These are phyloP conservation scores for Crocodylus rhombifer DNA, from an alignment of 2,797 vertebrate species.

Conservation along the genomic window DNA sequence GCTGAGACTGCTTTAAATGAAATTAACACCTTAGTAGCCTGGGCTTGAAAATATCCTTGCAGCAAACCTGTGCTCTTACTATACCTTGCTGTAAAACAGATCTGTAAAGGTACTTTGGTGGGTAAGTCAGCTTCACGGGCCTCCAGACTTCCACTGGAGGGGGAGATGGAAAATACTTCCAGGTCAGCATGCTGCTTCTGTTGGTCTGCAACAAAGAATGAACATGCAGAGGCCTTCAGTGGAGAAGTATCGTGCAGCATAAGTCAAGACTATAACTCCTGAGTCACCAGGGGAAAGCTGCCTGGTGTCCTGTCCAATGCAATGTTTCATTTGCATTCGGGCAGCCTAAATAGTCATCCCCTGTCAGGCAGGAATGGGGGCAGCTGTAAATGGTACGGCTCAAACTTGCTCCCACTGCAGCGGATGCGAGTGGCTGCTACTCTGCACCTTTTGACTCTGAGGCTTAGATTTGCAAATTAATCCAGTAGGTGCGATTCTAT, in stretches of 20 bases:
- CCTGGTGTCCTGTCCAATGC: background rate
- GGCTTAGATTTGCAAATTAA: background rate
- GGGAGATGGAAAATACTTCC: conserved; percentile 83
- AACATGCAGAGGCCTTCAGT: background rate
- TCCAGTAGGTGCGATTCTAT: background rate
- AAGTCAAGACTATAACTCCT: background rate
- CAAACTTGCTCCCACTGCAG: background rate
- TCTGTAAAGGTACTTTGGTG: conserved; percentile 79
- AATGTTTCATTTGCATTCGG: background rate
- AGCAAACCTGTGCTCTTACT: background rate
- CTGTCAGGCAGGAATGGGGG: background rate
- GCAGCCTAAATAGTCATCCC: background rate
- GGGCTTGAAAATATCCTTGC: background rate
- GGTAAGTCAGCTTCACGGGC: conserved; percentile 53
- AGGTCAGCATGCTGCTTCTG: background rate
- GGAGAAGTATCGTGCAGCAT: fast-evolving
- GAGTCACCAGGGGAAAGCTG: background rate
- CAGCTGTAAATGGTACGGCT: background rate
- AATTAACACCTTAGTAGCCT: fast-evolving
- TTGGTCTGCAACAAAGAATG: conserved; percentile 59
- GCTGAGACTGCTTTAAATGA: background rate
- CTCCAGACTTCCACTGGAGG: conserved; percentile 83
- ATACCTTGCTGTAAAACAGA: conserved; percentile 92
- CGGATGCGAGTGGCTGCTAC: background rate
- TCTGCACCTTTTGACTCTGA: background rate